Evolutionary conservation across 2,113 vertebrate genomes (phyloP).

Genomic region (Pseudopodoces humilis): DNA sequence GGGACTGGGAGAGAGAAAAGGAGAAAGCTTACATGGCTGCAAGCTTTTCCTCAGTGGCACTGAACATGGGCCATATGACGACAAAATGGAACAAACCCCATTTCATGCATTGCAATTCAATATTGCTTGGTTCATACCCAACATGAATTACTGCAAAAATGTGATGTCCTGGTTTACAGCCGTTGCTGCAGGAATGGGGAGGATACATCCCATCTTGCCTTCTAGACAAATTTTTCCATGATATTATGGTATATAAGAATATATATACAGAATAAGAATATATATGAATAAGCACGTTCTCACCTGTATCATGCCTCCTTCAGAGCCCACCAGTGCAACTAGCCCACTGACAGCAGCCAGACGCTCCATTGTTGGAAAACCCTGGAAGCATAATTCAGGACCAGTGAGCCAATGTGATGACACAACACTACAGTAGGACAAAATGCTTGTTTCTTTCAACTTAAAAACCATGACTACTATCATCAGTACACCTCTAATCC

Average conservation of each 20-base stretch:
- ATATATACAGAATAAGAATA: not conserved
- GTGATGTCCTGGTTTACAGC: not conserved
- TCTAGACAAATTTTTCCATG: not conserved
- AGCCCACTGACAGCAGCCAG: constrained; percentile 89
- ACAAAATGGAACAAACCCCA: not conserved
- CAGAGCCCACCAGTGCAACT: constrained; percentile 90
- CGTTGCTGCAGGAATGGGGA: not conserved
- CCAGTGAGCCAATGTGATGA: not conserved
- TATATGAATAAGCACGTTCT: not conserved
- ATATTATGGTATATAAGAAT: not conserved
- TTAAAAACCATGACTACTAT: not conserved
- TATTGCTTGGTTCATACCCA: not conserved
- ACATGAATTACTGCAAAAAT: not conserved
- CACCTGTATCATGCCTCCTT: constrained; percentile 86
- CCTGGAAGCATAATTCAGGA: constrained; percentile 71
- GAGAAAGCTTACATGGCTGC: not conserved
- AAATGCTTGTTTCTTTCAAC: not conserved
- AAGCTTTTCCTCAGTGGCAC: not conserved
- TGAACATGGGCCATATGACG: not conserved
- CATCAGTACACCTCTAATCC: not conserved
- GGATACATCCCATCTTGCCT: not conserved
- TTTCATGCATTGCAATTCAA: not conserved
- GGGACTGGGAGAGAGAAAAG: not conserved
- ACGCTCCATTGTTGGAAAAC: constrained; percentile 93
- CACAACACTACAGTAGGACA: not conserved